Percentiles rank a stretch among this genome's conserved stretches.
phyloP scores from a whole-genome alignment of 1,140 invertebrate genomes.

The Holotrichia oblita region DNA sequence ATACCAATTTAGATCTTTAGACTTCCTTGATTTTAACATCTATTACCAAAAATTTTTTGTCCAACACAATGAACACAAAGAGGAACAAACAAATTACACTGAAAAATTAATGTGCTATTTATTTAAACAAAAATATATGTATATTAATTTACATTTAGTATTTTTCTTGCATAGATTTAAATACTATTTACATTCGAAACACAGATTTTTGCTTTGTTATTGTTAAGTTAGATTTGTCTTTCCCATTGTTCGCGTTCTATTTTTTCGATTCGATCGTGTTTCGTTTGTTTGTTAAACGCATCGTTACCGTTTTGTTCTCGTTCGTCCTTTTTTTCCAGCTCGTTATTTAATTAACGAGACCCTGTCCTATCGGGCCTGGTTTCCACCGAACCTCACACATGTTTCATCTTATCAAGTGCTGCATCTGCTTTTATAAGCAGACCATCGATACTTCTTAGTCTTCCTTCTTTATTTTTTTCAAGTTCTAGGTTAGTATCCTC shows the following conservation, averaged over 20 bases:
- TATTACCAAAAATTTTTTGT: no score
- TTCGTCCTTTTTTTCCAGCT: conserved; percentile 50
- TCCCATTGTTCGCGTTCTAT: background rate
- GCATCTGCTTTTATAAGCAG: conserved; percentile 48
- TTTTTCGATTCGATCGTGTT: conserved; percentile 13
- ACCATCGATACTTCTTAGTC: conserved; percentile 40
- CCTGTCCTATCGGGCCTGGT: conserved; percentile 51
- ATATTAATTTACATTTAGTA: no score
- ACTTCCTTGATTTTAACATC: no score
- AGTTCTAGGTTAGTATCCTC: background rate
- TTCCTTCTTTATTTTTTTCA: conserved; percentile 50
- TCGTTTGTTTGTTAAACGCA: conserved; percentile 20
- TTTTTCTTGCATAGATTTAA: no score
- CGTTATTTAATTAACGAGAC: conserved; percentile 60
- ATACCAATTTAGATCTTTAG: no score
- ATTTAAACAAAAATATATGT: no score
- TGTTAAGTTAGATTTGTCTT: background rate
- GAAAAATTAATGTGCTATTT: no score
- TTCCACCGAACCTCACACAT: conserved; percentile 57
- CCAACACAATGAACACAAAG: no score
- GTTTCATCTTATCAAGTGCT: conserved; percentile 55
- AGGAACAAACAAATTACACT: no score
- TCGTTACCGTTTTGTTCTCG: conserved; percentile 8
- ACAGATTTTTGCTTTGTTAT: no score
- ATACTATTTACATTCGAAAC: no score